These are phyloP conservation scores for Drosophila prosaltans DNA, from an alignment of 1,140 invertebrate species.

Conservation along the genomic window DNA sequence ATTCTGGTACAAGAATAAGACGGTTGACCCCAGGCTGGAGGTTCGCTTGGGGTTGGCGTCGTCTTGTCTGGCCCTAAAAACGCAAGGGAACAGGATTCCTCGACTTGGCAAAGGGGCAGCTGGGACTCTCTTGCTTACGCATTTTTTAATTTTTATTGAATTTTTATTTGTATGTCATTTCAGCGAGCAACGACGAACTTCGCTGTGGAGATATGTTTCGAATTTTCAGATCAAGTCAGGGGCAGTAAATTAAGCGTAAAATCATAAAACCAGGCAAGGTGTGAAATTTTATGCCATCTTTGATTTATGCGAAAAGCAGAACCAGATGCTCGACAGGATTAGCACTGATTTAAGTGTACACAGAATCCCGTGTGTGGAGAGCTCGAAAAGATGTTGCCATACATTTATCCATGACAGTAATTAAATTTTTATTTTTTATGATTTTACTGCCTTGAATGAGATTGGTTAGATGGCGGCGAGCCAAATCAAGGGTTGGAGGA, in stretches of 20 bases:
- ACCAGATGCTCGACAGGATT: conserved; percentile 62
- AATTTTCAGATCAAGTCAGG: conserved; percentile 55
- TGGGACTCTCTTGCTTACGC: conserved; percentile 33
- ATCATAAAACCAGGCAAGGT: conserved; percentile 78
- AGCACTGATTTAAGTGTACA: conserved; percentile 61
- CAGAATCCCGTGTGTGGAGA: conserved; percentile 29
- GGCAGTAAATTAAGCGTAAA: conserved; percentile 76
- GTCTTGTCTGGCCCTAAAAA: conserved; percentile 49
- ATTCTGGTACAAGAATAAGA: background rate
- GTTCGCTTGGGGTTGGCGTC: conserved; percentile 57
- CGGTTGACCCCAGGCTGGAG: conserved; percentile 30
- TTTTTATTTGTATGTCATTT: conserved; percentile 71
- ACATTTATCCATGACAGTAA: conserved; percentile 48
- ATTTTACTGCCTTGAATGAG: conserved; percentile 29
- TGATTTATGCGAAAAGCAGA: conserved; percentile 71
- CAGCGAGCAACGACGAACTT: conserved; percentile 48
- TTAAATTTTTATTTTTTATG: conserved; percentile 66
- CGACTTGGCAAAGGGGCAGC: conserved; percentile 38
- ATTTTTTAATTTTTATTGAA: conserved; percentile 78
- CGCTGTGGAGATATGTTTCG: background rate
- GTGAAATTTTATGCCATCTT: conserved; percentile 76
- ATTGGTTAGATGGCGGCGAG: background rate
- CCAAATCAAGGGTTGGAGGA: background rate
- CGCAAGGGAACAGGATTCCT: conserved; percentile 29
- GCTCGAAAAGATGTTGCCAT: conserved; percentile 40